These are phyloP conservation scores for Willowsia nigromaculata DNA, from an alignment of 2,888 invertebrate species.

Conservation along the genomic window DNA sequence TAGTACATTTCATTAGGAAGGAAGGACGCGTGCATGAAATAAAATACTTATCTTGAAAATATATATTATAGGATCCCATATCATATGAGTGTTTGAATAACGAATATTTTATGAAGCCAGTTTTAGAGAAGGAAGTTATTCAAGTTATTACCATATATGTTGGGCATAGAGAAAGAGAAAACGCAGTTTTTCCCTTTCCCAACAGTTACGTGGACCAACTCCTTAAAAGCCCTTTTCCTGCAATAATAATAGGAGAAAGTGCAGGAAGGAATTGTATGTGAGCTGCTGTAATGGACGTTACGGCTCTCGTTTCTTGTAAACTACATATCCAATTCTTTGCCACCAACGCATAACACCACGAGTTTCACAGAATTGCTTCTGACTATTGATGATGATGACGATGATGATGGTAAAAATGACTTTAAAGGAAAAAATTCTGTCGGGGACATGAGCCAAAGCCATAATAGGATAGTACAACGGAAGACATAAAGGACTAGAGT, in stretches of 20 bases:
- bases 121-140: conserved; percentile 4
- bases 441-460: conserved; percentile 4
- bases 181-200: neutral
- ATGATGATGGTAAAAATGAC: conserved; percentile 36
- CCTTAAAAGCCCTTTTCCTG: conserved; percentile 51
- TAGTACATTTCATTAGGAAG: neutral
- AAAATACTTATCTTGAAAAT: conserved; percentile 1
- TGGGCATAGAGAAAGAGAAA: neutral
- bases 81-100: neutral
- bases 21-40: neutral
- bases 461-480: conserved; percentile 11
- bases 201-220: conserved; percentile 18
- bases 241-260: conserved; percentile 33
- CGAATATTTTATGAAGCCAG: neutral
- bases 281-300: conserved; percentile 55
- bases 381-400: conserved; percentile 17
- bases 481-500: conserved; percentile 6
- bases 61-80: neutral
- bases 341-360: neutral
- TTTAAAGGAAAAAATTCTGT: conserved; percentile 31
- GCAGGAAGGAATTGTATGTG: conserved; percentile 23
- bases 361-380: neutral
- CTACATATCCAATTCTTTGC: conserved; percentile 18
- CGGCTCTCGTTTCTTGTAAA: conserved; percentile 33
- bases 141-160: conserved; percentile 51